Evolutionary conservation across 2,888 invertebrate species (phyloP), one percentile per base, ranked within the genome.

Genomic region (Dryobotodes eremita): DNA sequence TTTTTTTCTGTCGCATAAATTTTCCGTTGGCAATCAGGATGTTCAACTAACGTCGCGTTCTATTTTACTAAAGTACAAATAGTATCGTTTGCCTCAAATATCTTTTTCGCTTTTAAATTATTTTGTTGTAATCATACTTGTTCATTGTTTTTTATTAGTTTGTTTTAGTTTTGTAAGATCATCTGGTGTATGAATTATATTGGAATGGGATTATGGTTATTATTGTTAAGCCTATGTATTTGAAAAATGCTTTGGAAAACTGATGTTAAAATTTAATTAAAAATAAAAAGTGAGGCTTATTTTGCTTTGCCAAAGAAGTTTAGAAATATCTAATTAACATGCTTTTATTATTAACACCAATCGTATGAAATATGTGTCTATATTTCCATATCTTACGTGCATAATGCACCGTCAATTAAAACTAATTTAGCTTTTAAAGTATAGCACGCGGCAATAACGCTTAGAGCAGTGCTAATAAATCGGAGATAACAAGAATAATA

Each of bases 51-150:
- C 55, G 62, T 72, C 77, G 71, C 79, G 65, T 72, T 70, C 31
- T 71, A 66, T 81, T 82, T 77, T 77, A 83, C 68, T 79, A 50
- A 87, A 88, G 86, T 89, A 87, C 89, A 88, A 88, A 86, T 79
- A 69, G 26, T 75, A 76, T 83, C 59, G 77, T 83, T 85, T 88
- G 89, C 88, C 90, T 86, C 73, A 85, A 90, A 90, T 89, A 89
- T 90, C 83, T 82, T 82, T 81, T 84, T 86, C 86, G 82, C 86
- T 84, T 77, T 79, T 88, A 86, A 86, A 89, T 87, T 89, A 82
- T 88, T 86, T 91, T 88, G 89, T 92, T 91, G 88, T 91, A 89
- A 89, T 89, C 89, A 80, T 85, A 84, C 70, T 89, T 89, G 89
- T 91, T 92, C 81, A 85, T 91, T 92, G 88, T 92, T 92, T 91